Evolutionary conservation across 2,113 vertebrate species (phyloP).

Genomic region (Sebastes schlegelii): DNA sequence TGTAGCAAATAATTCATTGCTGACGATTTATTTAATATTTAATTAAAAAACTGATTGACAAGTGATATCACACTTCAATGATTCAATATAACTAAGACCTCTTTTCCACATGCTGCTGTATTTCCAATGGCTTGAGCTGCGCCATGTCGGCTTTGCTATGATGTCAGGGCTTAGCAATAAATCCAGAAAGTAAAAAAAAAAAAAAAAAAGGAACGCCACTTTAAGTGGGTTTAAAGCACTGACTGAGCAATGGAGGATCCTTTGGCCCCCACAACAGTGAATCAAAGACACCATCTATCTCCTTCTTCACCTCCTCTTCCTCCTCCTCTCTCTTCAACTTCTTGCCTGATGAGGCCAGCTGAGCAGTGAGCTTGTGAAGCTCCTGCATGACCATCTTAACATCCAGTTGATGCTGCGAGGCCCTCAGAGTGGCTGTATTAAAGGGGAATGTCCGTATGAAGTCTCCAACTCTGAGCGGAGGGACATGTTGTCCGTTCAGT

Average conservation of each 20-base stretch:
- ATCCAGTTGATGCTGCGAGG: slow-evolving; percentile 78
- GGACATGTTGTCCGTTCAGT: slow-evolving; percentile 42
- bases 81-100: not conserved
- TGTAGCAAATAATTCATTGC: not conserved
- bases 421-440: slow-evolving; percentile 81
- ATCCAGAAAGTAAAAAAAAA: not conserved
- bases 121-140: too few relatives aligned
- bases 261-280: slow-evolving; percentile 78
- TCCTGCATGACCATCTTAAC: slow-evolving; percentile 81
- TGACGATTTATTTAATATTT: not conserved
- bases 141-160: too few relatives aligned
- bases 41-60: not conserved
- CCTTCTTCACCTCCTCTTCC: not conserved
- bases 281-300: slow-evolving; percentile 44
- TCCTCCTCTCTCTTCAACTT: slow-evolving; percentile 27
- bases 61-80: not conserved
- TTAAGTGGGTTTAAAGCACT: slow-evolving; percentile 39
- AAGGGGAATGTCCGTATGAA: slow-evolving; percentile 90
- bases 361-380: slow-evolving; percentile 78
- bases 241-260: slow-evolving; percentile 72
- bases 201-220: not conserved
- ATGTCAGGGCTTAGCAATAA: not conserved
- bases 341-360: slow-evolving; percentile 37
- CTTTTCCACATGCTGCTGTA: not conserved
- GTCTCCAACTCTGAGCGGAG: slow-evolving; percentile 78